These are phyloP conservation scores for Paradisaea rubra DNA, from an alignment of 2,113 vertebrate genomes.

Conservation along the genomic window DNA sequence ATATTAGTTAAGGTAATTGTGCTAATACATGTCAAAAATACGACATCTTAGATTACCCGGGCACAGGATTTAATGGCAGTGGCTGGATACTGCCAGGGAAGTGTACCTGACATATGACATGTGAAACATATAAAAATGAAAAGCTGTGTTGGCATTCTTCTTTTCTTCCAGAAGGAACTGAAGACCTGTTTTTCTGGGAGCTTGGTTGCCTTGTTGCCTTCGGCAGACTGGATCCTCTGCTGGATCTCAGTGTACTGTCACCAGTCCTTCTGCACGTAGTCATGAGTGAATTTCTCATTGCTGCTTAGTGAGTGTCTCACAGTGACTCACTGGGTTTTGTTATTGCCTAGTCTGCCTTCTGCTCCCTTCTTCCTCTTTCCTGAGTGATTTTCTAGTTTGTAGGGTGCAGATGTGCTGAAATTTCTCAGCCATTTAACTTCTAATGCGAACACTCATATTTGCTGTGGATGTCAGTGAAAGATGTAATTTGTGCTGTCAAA, in stretches of 20 bases:
- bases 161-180: background rate
- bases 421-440: background rate
- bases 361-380: conserved; percentile 37
- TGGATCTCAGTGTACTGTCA: conserved; percentile 19
- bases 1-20: background rate
- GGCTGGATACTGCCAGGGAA: background rate
- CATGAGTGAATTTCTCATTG: conserved; percentile 3
- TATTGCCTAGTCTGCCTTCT: conserved; percentile 47
- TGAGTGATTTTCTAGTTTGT: background rate
- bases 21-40: background rate
- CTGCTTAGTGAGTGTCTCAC: background rate
- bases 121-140: background rate
- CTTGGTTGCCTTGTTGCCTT: background rate
- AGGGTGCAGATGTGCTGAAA: background rate
- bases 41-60: accelerated
- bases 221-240: background rate
- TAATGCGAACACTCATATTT: background rate
- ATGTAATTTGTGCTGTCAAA: conserved; percentile 21
- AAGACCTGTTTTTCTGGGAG: background rate
- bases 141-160: background rate
- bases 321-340: conserved; percentile 34
- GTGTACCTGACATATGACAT: background rate
- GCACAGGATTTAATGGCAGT: background rate
- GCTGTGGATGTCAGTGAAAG: background rate
- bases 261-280: background rate